phyloP scores from a whole-genome alignment of 30 jellyfish, hydroid and myxozoan genomes.

The Aurelia sp. region DNA sequence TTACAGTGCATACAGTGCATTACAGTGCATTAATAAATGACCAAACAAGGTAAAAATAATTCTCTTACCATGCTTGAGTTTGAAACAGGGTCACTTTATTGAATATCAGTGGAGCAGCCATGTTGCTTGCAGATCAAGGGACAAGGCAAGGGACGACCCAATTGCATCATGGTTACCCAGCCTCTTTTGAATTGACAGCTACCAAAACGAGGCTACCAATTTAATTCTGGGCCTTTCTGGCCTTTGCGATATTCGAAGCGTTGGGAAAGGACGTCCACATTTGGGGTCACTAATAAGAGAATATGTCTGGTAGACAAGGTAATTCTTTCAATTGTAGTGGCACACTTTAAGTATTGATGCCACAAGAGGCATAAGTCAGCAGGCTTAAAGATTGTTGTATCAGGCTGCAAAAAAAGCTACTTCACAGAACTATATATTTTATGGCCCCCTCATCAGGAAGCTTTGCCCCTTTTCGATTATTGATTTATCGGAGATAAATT shows the following conservation, averaged over 20 bases:
- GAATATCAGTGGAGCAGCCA: slow-evolving; percentile 73
- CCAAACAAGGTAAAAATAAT: too few species aligned
- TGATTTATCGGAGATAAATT: neutral
- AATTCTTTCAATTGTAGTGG: neutral
- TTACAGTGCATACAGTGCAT: too few species aligned
- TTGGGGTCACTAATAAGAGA: neutral
- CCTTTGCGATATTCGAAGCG: neutral
- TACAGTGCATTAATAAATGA: too few species aligned
- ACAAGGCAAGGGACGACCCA: too few species aligned
- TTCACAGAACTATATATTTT: too few species aligned
- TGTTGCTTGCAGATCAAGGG: slow-evolving; percentile 6
- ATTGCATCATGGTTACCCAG: too few species aligned
- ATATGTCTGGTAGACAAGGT: slow-evolving; percentile 34
- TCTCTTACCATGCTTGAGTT: slow-evolving; percentile 67
- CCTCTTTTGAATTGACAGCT: too few species aligned
- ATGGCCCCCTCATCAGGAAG: neutral
- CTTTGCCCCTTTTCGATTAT: neutral
- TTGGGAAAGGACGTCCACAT: neutral
- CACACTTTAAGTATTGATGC: too few species aligned
- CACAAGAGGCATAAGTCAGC: too few species aligned
- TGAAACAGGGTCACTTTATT: slow-evolving; percentile 46
- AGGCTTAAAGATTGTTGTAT: too few species aligned
- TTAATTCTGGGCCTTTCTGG: neutral
- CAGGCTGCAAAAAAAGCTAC: too few species aligned
- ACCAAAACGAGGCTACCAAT: neutral